Evolutionary conservation across 1,140 invertebrate species (phyloP).

Genomic region (Agrilus planipennis): DNA sequence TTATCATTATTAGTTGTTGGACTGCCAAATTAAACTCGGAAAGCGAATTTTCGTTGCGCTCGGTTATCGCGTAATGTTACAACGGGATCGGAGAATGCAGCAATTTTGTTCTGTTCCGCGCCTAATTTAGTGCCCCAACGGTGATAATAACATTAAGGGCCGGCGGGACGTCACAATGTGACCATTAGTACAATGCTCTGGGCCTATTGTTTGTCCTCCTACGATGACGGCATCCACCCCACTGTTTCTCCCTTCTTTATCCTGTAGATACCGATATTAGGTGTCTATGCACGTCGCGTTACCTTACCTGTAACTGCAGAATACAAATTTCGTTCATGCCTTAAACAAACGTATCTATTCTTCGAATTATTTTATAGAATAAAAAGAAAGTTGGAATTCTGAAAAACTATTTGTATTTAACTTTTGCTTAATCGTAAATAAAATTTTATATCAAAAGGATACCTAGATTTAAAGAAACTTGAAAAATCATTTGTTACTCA

Average conservation of each 20-base stretch:
- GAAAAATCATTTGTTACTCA: too few species aligned
- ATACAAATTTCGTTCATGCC: slow-evolving; percentile 1
- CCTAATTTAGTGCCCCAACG: slow-evolving; percentile 11
- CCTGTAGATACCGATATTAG: background rate
- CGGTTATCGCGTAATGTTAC: too few species aligned
- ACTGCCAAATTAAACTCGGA: too few species aligned
- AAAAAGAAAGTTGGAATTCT: background rate
- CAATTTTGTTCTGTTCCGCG: slow-evolving; percentile 1
- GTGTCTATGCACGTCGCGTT: background rate
- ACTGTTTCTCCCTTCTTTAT: background rate
- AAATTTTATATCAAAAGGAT: too few species aligned
- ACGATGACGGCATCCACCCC: slow-evolving; percentile 1
- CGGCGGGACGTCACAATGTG: slow-evolving; percentile 11
- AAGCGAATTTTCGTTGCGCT: too few species aligned
- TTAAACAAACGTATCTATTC: background rate
- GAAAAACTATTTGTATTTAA: background rate
- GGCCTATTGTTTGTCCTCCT: slow-evolving; percentile 13
- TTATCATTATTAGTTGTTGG: too few species aligned
- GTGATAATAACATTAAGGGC: slow-evolving; percentile 13
- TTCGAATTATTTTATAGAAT: background rate
- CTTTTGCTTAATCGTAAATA: background rate
- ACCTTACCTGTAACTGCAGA: background rate
- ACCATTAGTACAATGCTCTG: slow-evolving; percentile 16
- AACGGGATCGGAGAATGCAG: background rate
- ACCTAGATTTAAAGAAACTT: too few species aligned